Evolutionary conservation across 2,113 vertebrate species (phyloP), one percentile per base, ranked within the genome.

Genomic region (Eudyptes chrysolophus): DNA sequence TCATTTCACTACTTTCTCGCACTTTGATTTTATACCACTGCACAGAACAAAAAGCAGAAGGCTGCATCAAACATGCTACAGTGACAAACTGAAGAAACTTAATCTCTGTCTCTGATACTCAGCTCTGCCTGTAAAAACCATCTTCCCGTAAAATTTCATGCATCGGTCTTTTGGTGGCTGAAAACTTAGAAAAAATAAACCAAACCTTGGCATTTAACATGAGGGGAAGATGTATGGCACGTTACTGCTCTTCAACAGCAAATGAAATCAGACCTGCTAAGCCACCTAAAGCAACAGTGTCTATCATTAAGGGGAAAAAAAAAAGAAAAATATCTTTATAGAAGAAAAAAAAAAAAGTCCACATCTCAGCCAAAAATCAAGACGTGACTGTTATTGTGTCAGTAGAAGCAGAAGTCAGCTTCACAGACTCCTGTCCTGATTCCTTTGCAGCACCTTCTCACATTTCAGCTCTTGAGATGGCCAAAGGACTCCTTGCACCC

Each of bases 371-470:
- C 42, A 49, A 60, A 68, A 84, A 36, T 10, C 21, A 54, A 10
- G 21, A 46, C 0, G 1, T 42, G 25, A 74, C 26, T 1, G 0
- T 68, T 48, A 60, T 6, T 40, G 13, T 16, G 48, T 32, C 36
- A 66, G 24, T 22, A 42, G 38, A n/a, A 71, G 40, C 24, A 79
- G 42, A 49, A 74, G 15, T 29, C 42, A 66, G 48, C 54, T 75
- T 80, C 38, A 17, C 1, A 1, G 18, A 24, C 30, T 27, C 21
- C 34, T 71, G 54, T 27, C 26, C n/a, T 55, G 46, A 44, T 18
- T 32, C 25, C 12, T 44, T n/a, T 32, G 22, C n/a, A 62, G 62
- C n/a, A 62, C 26, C 22, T 29, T 32, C 60, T 61, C 54, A 34
- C 18, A 12, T 30, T 34, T 22, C 46, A 34, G 80, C 38, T 54